These are phyloP conservation scores for Microtus pennsylvanicus DNA, from an alignment of 2,113 vertebrate genomes.

Conservation along the genomic window DNA sequence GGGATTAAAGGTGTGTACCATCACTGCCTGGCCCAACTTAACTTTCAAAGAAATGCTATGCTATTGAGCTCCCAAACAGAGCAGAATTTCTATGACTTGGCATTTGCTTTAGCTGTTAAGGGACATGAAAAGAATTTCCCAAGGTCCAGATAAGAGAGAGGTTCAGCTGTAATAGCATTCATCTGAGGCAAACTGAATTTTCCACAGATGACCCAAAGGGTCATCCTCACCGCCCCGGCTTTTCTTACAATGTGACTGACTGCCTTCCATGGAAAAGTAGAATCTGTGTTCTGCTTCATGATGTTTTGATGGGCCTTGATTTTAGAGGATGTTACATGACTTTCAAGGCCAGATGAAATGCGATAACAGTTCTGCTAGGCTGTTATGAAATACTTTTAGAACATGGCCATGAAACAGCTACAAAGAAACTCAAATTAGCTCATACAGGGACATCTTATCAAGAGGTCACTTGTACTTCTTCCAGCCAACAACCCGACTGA, in stretches of 20 bases:
- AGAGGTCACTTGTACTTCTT: not conserved
- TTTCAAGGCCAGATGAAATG: conserved; percentile 31
- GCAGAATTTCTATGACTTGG: not conserved
- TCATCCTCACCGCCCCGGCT: not conserved
- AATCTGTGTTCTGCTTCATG: not conserved
- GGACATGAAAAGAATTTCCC: conserved; percentile 7
- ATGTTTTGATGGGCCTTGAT: not conserved
- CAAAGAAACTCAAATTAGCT: not conserved
- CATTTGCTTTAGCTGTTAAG: not conserved
- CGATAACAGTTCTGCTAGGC: not conserved
- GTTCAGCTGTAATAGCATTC: not conserved
- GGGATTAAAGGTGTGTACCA: not conserved
- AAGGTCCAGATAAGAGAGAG: not conserved
- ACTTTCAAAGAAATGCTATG: not conserved
- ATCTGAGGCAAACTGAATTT: not conserved
- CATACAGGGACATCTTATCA: not conserved
- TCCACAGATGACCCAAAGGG: not conserved
- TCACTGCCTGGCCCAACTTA: not conserved
- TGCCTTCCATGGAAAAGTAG: not conserved
- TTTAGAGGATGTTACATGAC: conserved; percentile 14
- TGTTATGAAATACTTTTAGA: conserved; percentile 14
- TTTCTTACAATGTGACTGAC: conserved; percentile 3
- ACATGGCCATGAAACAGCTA: not conserved
- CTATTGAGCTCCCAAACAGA: not conserved
- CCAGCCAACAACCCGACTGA: not conserved